These are phyloP conservation scores for Oscheius sp. DNA, from an alignment of 2,888 invertebrate species.

Conservation along the genomic window DNA sequence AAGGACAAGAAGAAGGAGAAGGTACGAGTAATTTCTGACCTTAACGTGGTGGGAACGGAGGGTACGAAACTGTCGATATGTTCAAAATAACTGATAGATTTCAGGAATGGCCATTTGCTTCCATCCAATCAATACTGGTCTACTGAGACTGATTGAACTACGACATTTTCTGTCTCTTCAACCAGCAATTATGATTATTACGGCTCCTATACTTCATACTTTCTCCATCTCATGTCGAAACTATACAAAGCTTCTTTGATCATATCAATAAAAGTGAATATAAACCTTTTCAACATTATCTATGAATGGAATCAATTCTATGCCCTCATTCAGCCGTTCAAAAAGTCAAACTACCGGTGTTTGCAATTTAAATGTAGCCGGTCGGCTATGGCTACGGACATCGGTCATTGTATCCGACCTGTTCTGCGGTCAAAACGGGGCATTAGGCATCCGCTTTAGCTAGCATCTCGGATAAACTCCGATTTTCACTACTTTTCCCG, in stretches of 20 bases:
- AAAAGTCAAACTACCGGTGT: not conserved
- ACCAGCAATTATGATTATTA: too few relatives aligned
- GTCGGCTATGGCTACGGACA: not conserved
- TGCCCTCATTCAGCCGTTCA: too few relatives aligned
- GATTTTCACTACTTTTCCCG: too few relatives aligned
- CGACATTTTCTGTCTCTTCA: not conserved
- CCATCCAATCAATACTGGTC: not conserved
- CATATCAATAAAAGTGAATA: too few relatives aligned
- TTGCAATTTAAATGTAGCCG: conserved; percentile 1
- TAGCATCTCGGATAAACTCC: too few relatives aligned
- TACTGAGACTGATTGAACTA: conserved; percentile 1
- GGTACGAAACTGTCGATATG: not conserved
- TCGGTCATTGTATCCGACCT: not conserved
- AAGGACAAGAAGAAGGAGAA: not conserved
- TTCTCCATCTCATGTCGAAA: too few relatives aligned
- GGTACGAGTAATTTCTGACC: not conserved
- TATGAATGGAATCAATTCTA: too few relatives aligned
- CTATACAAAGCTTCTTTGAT: too few relatives aligned
- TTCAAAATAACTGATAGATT: not conserved
- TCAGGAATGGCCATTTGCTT: conserved; percentile 11
- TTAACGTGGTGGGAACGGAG: not conserved
- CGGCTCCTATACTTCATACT: too few relatives aligned
- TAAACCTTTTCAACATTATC: too few relatives aligned
- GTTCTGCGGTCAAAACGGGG: not conserved
- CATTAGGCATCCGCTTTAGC: too few relatives aligned